Evolutionary conservation across 2,797 vertebrate genomes (phyloP).

Genomic region (Siniperca undulata): DNA sequence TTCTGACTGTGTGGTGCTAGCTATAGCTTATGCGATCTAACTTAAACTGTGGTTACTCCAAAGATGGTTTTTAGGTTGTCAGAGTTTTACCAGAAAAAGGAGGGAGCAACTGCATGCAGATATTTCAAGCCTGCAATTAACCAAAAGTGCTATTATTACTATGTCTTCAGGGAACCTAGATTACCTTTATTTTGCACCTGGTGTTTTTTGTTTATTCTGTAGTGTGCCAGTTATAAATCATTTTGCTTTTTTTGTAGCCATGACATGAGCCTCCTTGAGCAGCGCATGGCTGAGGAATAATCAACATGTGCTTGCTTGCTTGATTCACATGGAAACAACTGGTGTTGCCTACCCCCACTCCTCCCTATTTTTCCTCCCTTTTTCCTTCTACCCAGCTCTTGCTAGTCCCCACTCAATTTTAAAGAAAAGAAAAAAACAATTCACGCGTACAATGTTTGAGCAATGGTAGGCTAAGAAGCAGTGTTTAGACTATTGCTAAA

Average conservation of each 20-base stretch:
- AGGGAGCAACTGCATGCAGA: slow-evolving; percentile 1
- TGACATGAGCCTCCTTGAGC: slow-evolving; percentile 24
- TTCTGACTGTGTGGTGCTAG: slow-evolving; percentile 71
- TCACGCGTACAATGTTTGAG: slow-evolving; percentile 51
- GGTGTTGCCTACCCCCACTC: slow-evolving; percentile 58
- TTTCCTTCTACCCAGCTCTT: slow-evolving; percentile 70
- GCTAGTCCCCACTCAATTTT: slow-evolving; percentile 47
- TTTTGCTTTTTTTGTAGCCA: slow-evolving; percentile 34
- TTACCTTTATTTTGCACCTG: background rate
- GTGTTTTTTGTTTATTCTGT: slow-evolving; percentile 3
- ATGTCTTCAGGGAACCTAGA: background rate
- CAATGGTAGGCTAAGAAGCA: slow-evolving; percentile 36
- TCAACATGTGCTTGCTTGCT: slow-evolving; percentile 65
- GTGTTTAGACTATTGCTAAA: slow-evolving; percentile 25
- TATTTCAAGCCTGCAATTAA: slow-evolving; percentile 16
- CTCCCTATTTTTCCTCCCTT: slow-evolving; percentile 69
- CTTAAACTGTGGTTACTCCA: slow-evolving; percentile 18
- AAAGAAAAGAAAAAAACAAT: slow-evolving; percentile 7
- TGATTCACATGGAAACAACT: slow-evolving; percentile 65
- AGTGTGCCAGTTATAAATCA: background rate
- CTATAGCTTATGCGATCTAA: slow-evolving; percentile 51
- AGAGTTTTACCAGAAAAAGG: slow-evolving; percentile 7
- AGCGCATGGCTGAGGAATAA: slow-evolving; percentile 59
- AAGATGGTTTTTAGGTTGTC: slow-evolving; percentile 3
- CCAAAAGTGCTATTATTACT: background rate